These are phyloP conservation scores for Corapipo altera DNA, from an alignment of 2,113 vertebrate species.

Conservation along the genomic window DNA sequence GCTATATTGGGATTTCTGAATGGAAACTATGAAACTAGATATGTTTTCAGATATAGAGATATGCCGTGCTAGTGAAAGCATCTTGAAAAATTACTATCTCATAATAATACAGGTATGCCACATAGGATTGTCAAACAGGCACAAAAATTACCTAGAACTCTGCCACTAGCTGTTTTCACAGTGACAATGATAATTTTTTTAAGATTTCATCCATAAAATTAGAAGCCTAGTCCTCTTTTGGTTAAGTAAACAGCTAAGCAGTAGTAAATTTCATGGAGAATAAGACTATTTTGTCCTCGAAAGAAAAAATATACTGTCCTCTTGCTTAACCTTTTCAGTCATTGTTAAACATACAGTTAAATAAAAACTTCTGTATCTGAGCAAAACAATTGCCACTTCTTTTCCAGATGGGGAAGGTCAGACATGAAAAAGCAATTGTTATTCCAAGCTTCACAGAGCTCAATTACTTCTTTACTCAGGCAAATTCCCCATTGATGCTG, in stretches of 20 bases:
- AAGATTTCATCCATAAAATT: neutral
- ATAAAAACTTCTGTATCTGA: neutral
- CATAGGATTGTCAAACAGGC: neutral
- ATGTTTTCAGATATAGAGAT: neutral
- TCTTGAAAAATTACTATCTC: neutral
- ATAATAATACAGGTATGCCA: neutral
- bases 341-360: neutral
- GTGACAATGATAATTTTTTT: neutral
- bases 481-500: neutral
- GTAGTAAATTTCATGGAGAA: neutral
- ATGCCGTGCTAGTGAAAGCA: neutral
- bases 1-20: constrained; percentile 18
- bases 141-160: neutral
- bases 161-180: neutral
- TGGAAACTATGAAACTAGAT: neutral
- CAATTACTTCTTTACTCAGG: neutral
- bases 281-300: neutral
- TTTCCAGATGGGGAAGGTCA: neutral
- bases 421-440: neutral
- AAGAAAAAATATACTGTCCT: neutral
- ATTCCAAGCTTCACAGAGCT: neutral
- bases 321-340: neutral
- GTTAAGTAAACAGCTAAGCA: neutral
- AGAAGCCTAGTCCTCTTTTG: neutral
- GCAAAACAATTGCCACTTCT: neutral